phyloP scores from a whole-genome alignment of 2,113 vertebrate genomes.

The Cyprinus carpio region DNA sequence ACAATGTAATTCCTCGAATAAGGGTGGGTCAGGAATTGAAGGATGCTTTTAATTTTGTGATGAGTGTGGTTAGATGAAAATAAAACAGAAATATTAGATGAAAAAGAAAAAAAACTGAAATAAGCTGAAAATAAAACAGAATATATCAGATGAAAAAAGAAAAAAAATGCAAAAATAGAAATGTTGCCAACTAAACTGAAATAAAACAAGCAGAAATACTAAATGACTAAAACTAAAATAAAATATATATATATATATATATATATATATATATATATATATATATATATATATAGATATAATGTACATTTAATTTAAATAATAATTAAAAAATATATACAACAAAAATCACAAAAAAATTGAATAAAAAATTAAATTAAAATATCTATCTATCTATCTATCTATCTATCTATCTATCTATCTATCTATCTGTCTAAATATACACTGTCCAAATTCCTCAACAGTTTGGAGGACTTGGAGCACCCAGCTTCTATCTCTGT shows the following conservation, averaged over 20 bases:
- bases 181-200: background rate
- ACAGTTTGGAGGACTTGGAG: background rate
- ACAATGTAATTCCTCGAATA: background rate
- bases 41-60: background rate
- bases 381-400: no score
- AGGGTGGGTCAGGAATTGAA: background rate
- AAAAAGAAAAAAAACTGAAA: no score
- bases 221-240: background rate
- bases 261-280: no score
- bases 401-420: no score
- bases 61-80: background rate
- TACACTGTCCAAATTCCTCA: background rate
- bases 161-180: background rate
- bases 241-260: no score
- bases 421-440: no score
- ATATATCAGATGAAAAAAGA: no score
- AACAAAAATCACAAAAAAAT: background rate
- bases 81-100: background rate
- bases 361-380: background rate
- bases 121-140: no score
- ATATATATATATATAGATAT: no score
- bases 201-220: background rate
- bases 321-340: background rate
- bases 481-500: background rate
- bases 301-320: no score